Percentiles rank a stretch among this genome's conserved stretches.
Conservation (phyloP, 2,888 invertebrate genomes). For the Drosophila nigricruria region DNA sequence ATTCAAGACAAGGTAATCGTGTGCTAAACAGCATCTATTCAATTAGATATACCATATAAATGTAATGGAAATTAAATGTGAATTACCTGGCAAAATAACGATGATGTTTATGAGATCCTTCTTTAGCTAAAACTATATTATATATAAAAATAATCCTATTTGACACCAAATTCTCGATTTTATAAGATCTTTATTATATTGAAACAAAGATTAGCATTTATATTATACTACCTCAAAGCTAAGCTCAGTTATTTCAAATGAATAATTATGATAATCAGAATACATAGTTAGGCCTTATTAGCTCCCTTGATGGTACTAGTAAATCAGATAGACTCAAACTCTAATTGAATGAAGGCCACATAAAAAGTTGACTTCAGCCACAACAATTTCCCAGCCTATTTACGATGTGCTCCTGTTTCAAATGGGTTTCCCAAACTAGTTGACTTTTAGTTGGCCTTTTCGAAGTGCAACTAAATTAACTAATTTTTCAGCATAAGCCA, state of each 20-base stretch:
- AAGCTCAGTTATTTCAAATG: background rate
- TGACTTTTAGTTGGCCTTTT: conserved; percentile 21
- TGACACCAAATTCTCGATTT: too few relatives aligned
- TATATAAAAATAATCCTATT: background rate
- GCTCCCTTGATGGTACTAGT: conserved; percentile 4
- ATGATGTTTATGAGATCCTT: background rate
- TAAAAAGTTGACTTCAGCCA: conserved; percentile 15
- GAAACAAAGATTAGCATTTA: too few relatives aligned
- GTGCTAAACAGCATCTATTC: background rate
- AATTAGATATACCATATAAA: background rate
- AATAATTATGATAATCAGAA: conserved; percentile 24
- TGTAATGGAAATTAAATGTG: background rate
- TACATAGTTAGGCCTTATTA: conserved; percentile 1
- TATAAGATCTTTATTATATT: background rate
- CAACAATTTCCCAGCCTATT: conserved; percentile 67
- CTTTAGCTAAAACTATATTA: background rate
- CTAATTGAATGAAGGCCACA: conserved; percentile 50
- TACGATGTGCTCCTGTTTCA: conserved; percentile 42
- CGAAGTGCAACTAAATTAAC: conserved; percentile 69
- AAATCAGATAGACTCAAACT: conserved; percentile 18
- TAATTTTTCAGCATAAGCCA: conserved; percentile 74
- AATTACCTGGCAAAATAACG: background rate
- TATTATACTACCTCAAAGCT: background rate
- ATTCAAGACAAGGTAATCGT: background rate
- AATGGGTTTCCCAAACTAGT: conserved; percentile 39